Conservation (phyloP, 2,888 invertebrate species). For the Gordius sp. region DNA sequence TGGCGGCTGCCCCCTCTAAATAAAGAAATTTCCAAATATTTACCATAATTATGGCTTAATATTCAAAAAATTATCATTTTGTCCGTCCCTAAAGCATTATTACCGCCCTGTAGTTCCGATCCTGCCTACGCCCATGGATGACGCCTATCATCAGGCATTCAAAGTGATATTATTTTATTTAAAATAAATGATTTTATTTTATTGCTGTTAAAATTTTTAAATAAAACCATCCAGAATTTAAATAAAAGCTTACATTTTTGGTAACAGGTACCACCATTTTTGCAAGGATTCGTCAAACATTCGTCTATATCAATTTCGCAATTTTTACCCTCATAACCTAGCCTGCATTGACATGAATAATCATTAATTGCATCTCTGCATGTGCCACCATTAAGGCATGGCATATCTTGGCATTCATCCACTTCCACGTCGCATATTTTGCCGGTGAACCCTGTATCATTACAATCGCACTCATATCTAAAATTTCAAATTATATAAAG, state of each 20-base stretch:
- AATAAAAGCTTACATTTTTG: neutral
- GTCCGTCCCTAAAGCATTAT: too few species aligned
- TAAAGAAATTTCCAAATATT: too few species aligned
- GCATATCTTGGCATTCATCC: slow-evolving; percentile 10
- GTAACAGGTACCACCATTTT: slow-evolving; percentile 12
- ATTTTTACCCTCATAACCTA: slow-evolving; percentile 16
- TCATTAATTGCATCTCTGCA: neutral
- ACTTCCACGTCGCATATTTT: slow-evolving; percentile 2
- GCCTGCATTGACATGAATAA: slow-evolving; percentile 14
- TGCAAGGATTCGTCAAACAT: slow-evolving; percentile 13
- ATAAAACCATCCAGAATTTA: too few species aligned
- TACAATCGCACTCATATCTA: neutral
- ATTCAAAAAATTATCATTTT: too few species aligned
- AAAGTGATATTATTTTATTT: too few species aligned
- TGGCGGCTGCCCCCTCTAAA: too few species aligned
- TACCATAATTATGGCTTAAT: too few species aligned
- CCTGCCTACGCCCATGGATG: too few species aligned
- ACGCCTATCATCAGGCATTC: too few species aligned
- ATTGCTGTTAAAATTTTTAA: too few species aligned
- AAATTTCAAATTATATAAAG: neutral
- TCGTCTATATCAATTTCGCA: slow-evolving; percentile 18
- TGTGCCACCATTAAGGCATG: neutral
- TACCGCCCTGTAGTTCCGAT: too few species aligned
- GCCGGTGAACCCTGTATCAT: slow-evolving; percentile 12
- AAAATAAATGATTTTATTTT: too few species aligned